Evolutionary conservation across 2,113 vertebrate genomes (phyloP).

Genomic region (Elanus axillaris): DNA sequence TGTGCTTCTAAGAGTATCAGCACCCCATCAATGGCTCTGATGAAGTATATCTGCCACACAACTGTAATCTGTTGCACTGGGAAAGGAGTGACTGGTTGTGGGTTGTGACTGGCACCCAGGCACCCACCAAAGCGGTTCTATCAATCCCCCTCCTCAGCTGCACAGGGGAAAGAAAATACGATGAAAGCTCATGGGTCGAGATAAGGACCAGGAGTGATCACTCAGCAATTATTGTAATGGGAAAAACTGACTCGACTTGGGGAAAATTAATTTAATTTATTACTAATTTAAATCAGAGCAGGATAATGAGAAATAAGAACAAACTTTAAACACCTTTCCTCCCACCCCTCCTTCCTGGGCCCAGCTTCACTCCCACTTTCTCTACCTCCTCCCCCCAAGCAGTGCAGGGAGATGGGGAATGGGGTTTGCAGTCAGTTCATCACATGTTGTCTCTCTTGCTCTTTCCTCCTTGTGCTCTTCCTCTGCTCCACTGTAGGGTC

Average conservation of each 20-base stretch:
- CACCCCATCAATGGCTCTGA: not conserved
- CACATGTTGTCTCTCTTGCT: accelerated
- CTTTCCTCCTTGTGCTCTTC: not conserved
- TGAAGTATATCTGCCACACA: not conserved
- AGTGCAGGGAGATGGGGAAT: not conserved
- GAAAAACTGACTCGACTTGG: not conserved
- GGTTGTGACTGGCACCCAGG: not conserved
- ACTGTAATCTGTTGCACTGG: not conserved
- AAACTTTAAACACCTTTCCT: not conserved
- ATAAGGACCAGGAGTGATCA: not conserved
- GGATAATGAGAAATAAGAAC: not conserved
- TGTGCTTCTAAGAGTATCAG: not conserved
- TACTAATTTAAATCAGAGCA: not conserved
- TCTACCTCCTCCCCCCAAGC: not conserved
- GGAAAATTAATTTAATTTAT: not conserved
- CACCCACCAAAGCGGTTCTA: not conserved
- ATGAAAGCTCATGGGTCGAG: accelerated
- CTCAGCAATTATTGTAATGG: not conserved
- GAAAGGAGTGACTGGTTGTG: not conserved
- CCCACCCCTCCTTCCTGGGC: not conserved
- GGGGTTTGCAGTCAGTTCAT: not conserved
- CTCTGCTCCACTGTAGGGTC: not conserved
- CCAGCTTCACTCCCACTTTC: not conserved
- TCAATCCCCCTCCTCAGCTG: not conserved
- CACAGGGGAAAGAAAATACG: not conserved